Evolutionary conservation across 2,113 vertebrate genomes (phyloP).

Genomic region (Cinclus cinclus): DNA sequence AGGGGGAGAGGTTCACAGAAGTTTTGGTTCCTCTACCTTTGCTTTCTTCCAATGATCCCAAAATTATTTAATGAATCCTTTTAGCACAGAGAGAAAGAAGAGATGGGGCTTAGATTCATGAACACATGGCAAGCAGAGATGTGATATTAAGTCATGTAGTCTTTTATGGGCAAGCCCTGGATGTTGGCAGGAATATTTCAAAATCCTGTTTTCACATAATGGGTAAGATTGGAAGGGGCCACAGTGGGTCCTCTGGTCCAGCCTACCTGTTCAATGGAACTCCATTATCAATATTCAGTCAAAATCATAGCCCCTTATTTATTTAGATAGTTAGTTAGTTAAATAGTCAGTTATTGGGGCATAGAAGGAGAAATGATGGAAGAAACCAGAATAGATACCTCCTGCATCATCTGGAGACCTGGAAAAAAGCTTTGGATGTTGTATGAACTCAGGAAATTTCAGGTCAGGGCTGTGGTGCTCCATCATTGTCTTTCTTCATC

Average conservation of each 20-base stretch:
- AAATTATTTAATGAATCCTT: background rate
- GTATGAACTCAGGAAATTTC: background rate
- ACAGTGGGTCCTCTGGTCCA: background rate
- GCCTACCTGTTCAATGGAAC: background rate
- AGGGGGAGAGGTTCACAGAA: background rate
- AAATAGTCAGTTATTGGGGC: background rate
- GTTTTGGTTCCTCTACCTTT: background rate
- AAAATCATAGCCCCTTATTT: background rate
- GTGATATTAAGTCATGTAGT: background rate
- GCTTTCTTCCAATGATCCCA: background rate
- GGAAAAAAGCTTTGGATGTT: background rate
- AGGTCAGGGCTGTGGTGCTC: background rate
- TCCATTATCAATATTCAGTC: background rate
- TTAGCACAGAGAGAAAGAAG: background rate
- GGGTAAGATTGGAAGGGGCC: background rate
- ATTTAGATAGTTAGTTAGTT: background rate
- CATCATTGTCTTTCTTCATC: background rate
- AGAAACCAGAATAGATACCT: background rate
- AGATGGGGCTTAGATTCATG: background rate
- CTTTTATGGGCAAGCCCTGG: background rate
- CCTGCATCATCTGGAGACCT: background rate
- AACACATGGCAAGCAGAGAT: background rate
- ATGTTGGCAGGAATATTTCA: background rate
- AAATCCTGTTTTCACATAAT: background rate
- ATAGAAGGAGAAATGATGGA: background rate